A percentile compares a stretch with the other conserved stretches of the same genome.
These are phyloP conservation scores for Dipodomys ordii DNA, from an alignment of 2,113 vertebrate genomes.

Conservation along the genomic window DNA sequence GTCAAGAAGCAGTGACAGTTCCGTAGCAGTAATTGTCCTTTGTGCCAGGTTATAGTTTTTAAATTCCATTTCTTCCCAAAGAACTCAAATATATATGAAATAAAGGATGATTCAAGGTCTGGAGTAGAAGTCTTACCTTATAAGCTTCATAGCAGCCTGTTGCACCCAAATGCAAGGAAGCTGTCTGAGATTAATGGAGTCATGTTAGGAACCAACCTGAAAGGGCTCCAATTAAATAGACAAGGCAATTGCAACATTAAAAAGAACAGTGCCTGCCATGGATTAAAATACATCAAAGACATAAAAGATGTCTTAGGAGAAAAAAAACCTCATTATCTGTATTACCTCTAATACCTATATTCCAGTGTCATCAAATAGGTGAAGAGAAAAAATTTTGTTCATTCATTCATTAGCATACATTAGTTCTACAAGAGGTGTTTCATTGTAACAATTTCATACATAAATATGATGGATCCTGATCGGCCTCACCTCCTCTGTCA, in stretches of 20 bases:
- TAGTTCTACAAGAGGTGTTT: too few relatives aligned
- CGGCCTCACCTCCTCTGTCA: too few relatives aligned
- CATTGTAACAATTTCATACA: too few relatives aligned
- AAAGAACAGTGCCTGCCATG: not conserved
- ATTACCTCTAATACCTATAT: conserved; percentile 9
- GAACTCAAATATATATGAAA: conserved; percentile 7
- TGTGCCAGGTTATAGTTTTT: conserved; percentile 40
- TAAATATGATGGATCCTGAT: too few relatives aligned
- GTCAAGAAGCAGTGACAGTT: not conserved
- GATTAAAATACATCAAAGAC: conserved; percentile 14
- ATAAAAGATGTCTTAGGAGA: not conserved
- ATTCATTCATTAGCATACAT: too few relatives aligned
- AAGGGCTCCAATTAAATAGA: not conserved
- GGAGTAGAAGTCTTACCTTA: not conserved
- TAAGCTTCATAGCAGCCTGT: not conserved
- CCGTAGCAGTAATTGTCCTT: not conserved
- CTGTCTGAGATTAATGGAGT: conserved; percentile 9
- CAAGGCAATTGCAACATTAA: conserved; percentile 3
- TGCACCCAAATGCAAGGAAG: not conserved
- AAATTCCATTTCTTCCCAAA: conserved; percentile 36
- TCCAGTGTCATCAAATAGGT: not conserved
- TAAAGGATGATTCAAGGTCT: conserved; percentile 38
- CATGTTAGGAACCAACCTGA: conserved; percentile 20
- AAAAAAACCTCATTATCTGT: not conserved
- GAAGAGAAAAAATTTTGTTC: not conserved